phyloP scores from a whole-genome alignment of 2,113 vertebrate genomes.

The Hiodon tergisus region DNA sequence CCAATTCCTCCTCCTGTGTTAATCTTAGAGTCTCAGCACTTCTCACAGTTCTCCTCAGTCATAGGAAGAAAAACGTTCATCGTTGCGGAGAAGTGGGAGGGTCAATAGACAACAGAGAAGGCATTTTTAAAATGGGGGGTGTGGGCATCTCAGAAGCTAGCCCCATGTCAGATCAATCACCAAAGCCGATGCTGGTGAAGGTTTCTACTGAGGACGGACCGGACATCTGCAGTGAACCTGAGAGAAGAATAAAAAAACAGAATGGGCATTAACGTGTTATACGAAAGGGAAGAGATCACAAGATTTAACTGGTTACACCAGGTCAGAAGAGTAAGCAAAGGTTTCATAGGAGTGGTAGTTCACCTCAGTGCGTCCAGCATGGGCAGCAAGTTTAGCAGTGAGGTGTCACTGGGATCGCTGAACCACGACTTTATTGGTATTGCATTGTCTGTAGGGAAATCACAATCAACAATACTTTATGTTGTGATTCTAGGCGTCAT shows the following conservation, averaged over 20 bases:
- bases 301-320: neutral
- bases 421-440: constrained; percentile 95
- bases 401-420: constrained; percentile 88
- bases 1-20: constrained; percentile 29
- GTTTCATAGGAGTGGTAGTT: constrained; percentile 14
- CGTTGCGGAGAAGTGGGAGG: constrained; percentile 33
- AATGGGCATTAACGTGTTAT: neutral
- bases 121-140: constrained; percentile 23
- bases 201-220: constrained; percentile 89
- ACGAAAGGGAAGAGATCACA: neutral
- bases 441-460: constrained; percentile 73
- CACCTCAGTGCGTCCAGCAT: constrained; percentile 92
- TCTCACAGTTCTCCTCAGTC: constrained; percentile 30
- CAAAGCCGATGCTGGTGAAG: constrained; percentile 78
- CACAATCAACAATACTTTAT: neutral
- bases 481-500: too few species aligned
- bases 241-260: constrained; percentile 12
- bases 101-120: constrained; percentile 41
- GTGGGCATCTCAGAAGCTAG: constrained; percentile 23
- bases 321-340: neutral
- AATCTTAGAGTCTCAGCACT: constrained; percentile 35
- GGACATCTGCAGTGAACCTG: constrained; percentile 87
- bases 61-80: constrained; percentile 40
- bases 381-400: constrained; percentile 86
- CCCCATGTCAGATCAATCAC: constrained; percentile 29